These are phyloP conservation scores for Meloidogyne hapla DNA, from an alignment of 1,140 invertebrate genomes.

Conservation along the genomic window DNA sequence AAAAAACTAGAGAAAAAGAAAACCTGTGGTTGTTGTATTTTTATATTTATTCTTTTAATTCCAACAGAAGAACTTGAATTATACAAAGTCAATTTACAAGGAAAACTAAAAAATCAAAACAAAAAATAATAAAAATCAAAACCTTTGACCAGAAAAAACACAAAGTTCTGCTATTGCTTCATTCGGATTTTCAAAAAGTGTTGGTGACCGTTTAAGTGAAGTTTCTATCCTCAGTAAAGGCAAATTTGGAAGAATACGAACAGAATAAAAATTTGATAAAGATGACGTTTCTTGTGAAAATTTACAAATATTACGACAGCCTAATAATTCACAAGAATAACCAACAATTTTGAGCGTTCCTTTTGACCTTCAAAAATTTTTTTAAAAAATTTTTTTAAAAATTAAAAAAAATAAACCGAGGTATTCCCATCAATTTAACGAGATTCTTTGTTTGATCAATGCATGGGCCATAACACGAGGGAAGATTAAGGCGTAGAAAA, in stretches of 20 bases:
- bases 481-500: constrained; percentile 53
- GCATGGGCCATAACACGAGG: constrained; percentile 34
- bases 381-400: not conserved
- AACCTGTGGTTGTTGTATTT: constrained; percentile 55
- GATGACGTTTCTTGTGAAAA: not conserved
- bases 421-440: constrained; percentile 54
- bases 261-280: constrained; percentile 19
- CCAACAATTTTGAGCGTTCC: constrained; percentile 54
- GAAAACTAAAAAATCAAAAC: constrained; percentile 37
- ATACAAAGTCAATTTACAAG: constrained; percentile 50
- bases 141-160: constrained; percentile 61
- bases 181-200: constrained; percentile 46
- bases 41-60: constrained; percentile 49
- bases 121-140: not conserved
- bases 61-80: constrained; percentile 47
- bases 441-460: constrained; percentile 15
- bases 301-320: constrained; percentile 56
- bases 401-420: constrained; percentile 32
- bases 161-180: constrained; percentile 53
- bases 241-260: constrained; percentile 52
- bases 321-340: constrained; percentile 58
- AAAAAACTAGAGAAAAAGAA: not conserved
- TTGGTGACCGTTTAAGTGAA: constrained; percentile 42
- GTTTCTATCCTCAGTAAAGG: constrained; percentile 53
- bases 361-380: constrained; percentile 40